These are phyloP conservation scores for Catocala nupta DNA, from an alignment of 2,888 invertebrate genomes.

Conservation along the genomic window DNA sequence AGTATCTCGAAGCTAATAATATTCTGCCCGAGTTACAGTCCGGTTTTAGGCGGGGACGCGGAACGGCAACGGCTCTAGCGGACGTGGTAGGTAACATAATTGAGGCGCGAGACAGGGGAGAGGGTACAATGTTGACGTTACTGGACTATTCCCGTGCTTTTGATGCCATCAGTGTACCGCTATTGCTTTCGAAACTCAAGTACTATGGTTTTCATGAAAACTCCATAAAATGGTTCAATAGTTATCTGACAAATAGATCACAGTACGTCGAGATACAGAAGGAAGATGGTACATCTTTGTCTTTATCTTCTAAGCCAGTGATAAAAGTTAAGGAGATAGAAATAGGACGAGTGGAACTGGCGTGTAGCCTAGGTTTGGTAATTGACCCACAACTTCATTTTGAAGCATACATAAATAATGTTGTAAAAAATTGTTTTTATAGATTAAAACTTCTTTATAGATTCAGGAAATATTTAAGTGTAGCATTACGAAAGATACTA, in stretches of 20 bases:
- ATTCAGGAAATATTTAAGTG: no score
- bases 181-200: slow-evolving; percentile 27
- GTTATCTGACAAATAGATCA: slow-evolving; percentile 21
- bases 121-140: slow-evolving; percentile 27
- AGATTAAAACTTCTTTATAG: no score
- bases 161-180: slow-evolving; percentile 25
- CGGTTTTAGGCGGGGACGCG: slow-evolving; percentile 26
- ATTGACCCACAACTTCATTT: no score
- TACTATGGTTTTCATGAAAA: slow-evolving; percentile 31
- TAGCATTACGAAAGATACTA: no score
- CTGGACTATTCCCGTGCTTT: slow-evolving; percentile 41
- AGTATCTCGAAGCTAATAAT: slow-evolving; percentile 22
- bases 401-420: no score
- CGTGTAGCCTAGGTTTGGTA: no score
- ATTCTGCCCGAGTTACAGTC: slow-evolving; percentile 33
- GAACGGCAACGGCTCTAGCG: slow-evolving; percentile 30
- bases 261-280: slow-evolving; percentile 25
- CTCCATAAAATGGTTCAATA: slow-evolving; percentile 32
- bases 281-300: background rate
- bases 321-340: no score
- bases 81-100: slow-evolving; percentile 35
- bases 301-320: slow-evolving; percentile 2
- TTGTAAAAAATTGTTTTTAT: no score
- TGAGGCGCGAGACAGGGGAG: no score
- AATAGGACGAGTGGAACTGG: no score